Conservation (phyloP, 2,888 invertebrate genomes). For the Epirrita christyi region DNA sequence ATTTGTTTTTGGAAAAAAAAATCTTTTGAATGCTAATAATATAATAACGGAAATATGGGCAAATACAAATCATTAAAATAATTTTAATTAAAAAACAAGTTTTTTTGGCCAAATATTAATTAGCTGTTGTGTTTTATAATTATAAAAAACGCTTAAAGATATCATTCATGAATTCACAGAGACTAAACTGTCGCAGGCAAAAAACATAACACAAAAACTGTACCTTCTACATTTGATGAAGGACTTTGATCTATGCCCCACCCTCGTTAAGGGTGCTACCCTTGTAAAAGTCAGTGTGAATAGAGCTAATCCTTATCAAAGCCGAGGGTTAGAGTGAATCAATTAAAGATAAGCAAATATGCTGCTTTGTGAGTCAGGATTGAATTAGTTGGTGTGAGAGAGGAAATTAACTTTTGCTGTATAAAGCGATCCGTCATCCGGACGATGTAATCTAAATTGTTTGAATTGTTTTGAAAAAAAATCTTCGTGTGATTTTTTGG, state of each 20-base stretch:
- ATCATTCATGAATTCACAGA: constrained; percentile 30
- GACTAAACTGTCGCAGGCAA: constrained; percentile 38
- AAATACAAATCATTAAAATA: no score
- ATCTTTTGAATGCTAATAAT: no score
- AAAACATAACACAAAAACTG: constrained; percentile 4
- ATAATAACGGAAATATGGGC: no score
- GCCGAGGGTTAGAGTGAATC: constrained; percentile 80
- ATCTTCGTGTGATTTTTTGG: constrained; percentile 31
- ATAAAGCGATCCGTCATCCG: constrained; percentile 75
- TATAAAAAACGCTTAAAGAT: no score
- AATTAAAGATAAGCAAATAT: constrained; percentile 85
- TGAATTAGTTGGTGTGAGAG: constrained; percentile 78
- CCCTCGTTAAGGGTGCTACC: constrained; percentile 79
- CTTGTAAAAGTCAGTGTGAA: constrained; percentile 84
- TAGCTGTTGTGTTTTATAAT: no score
- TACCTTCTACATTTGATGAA: no score
- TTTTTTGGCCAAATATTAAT: no score
- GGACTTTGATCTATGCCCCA: constrained; percentile 50
- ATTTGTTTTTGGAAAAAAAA: no score
- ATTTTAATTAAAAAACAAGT: no score
- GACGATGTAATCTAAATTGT: constrained; percentile 61
- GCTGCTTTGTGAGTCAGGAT: constrained; percentile 69
- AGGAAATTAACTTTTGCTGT: constrained; percentile 80
- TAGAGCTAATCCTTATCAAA: constrained; percentile 82
- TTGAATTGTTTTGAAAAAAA: constrained; percentile 49